Conservation (phyloP, 2,888 invertebrate genomes). For the Nomada goodeniana region DNA sequence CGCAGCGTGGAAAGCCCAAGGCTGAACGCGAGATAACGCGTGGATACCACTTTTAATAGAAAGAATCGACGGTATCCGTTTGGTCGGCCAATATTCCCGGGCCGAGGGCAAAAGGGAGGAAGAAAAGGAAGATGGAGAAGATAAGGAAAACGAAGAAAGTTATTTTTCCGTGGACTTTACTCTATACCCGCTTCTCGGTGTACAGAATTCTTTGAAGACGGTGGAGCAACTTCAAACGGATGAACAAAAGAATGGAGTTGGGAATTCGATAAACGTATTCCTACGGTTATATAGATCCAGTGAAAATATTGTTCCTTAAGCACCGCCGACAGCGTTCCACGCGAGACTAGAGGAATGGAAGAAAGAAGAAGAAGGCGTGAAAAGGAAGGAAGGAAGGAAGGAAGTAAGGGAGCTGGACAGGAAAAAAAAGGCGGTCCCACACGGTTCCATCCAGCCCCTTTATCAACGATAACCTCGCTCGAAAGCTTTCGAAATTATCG, state of each 20-base stretch:
- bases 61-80: slow-evolving; percentile 26
- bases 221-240: slow-evolving; percentile 52
- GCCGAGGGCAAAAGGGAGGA: background rate
- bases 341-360: background rate
- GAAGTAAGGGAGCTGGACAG: background rate
- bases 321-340: slow-evolving; percentile 49
- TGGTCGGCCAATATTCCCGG: slow-evolving; percentile 9
- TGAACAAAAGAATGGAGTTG: slow-evolving; percentile 44
- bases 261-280: slow-evolving; percentile 65
- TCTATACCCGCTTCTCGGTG: slow-evolving; percentile 25
- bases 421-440: no score
- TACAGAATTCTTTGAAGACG: slow-evolving; percentile 31
- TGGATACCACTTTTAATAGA: slow-evolving; percentile 26
- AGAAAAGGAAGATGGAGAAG: background rate
- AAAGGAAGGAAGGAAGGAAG: slow-evolving; percentile 2
- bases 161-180: slow-evolving; percentile 55
- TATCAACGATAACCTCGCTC: slow-evolving; percentile 55
- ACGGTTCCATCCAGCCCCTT: background rate
- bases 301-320: slow-evolving; percentile 65
- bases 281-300: slow-evolving; percentile 60
- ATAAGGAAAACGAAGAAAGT: slow-evolving; percentile 24
- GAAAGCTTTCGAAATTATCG: slow-evolving; percentile 53
- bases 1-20: slow-evolving; percentile 11
- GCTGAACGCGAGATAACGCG: slow-evolving; percentile 12
- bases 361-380: background rate